Evolutionary conservation across 2,888 invertebrate genomes (phyloP), one percentile per base, ranked within the genome.

Genomic region (Netelia melanura): DNA sequence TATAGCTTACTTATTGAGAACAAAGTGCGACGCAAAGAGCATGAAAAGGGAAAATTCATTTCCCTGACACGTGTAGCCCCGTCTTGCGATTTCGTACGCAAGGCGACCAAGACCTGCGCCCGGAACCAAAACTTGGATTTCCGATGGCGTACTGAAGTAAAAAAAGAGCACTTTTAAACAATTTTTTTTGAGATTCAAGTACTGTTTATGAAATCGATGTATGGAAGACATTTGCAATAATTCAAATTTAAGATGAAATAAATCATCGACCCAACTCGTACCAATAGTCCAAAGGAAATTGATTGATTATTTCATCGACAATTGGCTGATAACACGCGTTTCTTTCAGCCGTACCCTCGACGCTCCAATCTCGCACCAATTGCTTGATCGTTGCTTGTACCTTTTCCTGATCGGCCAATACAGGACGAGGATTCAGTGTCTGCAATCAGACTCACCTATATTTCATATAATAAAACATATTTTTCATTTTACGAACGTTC

Each of bases 21-120:
- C 97, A 94, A 98, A 99, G 94, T 98, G 98, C 64, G 99, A 98
- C 0, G 98, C 98, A 89, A 99, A 97, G 70, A 99, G 95, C 99
- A 99, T 99, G 94, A 98, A 99, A 56, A 99, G 95, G 43, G 98
- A 98, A 95, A 98, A 99, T 94, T 99, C 99, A 93, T 99, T 99
- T 87, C 99, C 99, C 94, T 99, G 98, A 90, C 99, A 99, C 10
- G 96, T 95, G 94, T 97, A 99, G 0, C 99, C 99, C 21, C 96
- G 95, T 80, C 96, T 96, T 0, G 99, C 98, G 44, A 99, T 96
- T 95, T 99, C 99, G 95, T 97, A 99, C 0, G 98, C 98, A 1
- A 99, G 95, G 82, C 99, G 95, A 0, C 99, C 99, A 5, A 99
- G 95, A 0, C 99, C 99, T n/a, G 99, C 98, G 1, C 99, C 99